phyloP scores from a whole-genome alignment of 2,113 vertebrate species.

The Cryptotis parvus region DNA sequence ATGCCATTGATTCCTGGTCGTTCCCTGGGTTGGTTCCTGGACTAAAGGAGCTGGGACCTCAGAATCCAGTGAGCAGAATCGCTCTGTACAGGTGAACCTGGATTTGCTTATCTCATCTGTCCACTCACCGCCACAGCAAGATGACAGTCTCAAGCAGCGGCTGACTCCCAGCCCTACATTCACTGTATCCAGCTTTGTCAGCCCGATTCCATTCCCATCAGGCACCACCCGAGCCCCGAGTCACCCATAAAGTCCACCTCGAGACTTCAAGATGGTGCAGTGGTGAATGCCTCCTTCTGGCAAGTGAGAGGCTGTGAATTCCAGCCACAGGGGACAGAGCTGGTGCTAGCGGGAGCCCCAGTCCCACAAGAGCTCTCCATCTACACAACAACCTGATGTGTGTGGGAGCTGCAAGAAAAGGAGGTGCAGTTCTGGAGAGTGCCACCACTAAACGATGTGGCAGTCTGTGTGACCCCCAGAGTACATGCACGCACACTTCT shows the following conservation, averaged over 20 bases:
- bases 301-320: no score
- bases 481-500: no score
- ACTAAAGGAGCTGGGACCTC: neutral
- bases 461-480: no score
- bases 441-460: no score
- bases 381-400: no score
- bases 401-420: no score
- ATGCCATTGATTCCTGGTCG: neutral
- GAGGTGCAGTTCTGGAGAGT: no score
- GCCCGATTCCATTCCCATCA: neutral
- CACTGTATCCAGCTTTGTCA: neutral
- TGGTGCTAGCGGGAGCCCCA: no score
- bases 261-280: no score
- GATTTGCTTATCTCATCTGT: neutral
- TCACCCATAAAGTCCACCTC: neutral
- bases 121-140: neutral
- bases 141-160: rapidly evolving
- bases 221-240: neutral
- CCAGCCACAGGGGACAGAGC: no score
- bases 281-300: no score
- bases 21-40: neutral
- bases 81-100: neutral
- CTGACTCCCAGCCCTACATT: neutral
- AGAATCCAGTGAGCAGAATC: neutral
- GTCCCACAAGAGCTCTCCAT: no score